A percentile compares a stretch with the other conserved stretches of the same genome.
phyloP scores from a whole-genome alignment of 2,797 vertebrate species.

The Urophycis tenuis region DNA sequence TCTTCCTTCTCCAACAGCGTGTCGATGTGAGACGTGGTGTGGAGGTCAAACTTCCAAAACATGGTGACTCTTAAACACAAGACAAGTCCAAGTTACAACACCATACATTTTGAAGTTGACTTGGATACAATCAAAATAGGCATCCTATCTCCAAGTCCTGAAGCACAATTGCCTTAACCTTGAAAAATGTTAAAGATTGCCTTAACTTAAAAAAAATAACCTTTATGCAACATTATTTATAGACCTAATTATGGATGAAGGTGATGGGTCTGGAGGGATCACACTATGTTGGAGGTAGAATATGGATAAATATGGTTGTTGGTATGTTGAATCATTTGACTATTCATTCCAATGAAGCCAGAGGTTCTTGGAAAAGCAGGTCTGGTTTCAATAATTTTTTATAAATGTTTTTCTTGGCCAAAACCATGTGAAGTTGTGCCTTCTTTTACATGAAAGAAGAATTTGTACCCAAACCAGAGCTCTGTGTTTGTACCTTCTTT shows the following conservation, averaged over 20 bases:
- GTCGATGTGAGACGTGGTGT: conserved; percentile 98
- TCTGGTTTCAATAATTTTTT: too few species aligned
- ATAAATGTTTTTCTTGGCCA: neutral
- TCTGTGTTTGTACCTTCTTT: neutral
- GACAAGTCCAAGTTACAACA: neutral
- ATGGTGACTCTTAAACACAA: conserved; percentile 75
- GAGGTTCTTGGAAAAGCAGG: neutral
- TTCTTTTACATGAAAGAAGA: neutral
- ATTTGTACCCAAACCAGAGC: neutral
- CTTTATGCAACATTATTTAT: neutral
- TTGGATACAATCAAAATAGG: neutral
- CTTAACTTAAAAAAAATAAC: too few species aligned
- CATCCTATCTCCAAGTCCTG: neutral
- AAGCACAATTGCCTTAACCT: neutral
- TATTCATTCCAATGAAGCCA: neutral
- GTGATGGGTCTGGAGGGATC: neutral
- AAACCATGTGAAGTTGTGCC: neutral
- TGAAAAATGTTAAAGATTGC: too few species aligned
- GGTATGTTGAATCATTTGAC: neutral
- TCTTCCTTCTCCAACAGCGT: conserved; percentile 96
- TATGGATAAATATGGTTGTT: neutral
- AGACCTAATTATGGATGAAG: neutral
- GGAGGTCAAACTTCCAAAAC: conserved; percentile 99
- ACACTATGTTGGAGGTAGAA: neutral
- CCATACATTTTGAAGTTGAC: neutral